phyloP scores from a whole-genome alignment of 2,113 vertebrate species.

The Psephotus haematonotus region DNA sequence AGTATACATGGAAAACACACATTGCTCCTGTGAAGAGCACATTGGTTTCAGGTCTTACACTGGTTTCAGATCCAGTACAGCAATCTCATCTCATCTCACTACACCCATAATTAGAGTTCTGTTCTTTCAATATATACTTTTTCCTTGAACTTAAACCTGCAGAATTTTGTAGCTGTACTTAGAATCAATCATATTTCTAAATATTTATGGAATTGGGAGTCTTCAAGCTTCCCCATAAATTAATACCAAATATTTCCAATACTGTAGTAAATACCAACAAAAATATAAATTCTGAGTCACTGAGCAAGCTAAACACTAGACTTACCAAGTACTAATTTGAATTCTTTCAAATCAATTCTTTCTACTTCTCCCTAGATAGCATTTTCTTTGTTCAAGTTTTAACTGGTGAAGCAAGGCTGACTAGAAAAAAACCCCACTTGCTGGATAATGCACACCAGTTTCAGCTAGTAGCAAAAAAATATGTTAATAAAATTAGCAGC shows the following conservation, averaged over 20 bases:
- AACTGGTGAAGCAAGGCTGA: background rate
- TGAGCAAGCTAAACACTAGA: background rate
- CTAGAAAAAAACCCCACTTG: background rate
- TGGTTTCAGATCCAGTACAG: background rate
- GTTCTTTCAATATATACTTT: background rate
- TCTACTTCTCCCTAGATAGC: background rate
- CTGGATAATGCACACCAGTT: background rate
- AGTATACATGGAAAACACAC: background rate
- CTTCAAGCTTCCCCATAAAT: background rate
- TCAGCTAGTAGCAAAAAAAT: background rate
- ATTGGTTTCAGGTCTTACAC: fast-evolving
- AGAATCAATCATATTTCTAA: background rate
- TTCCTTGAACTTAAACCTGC: background rate
- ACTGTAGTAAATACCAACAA: background rate
- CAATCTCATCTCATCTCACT: background rate
- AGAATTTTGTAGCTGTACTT: background rate
- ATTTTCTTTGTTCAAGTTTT: background rate
- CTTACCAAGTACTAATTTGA: background rate
- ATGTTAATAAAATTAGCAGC: background rate
- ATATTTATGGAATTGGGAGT: background rate
- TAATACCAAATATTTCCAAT: background rate
- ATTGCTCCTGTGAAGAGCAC: background rate
- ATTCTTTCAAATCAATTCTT: background rate
- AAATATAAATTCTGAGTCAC: background rate
- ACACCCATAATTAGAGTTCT: background rate